These are phyloP conservation scores for Tachyglossus aculeatus DNA, from an alignment of 2,797 vertebrate species.

Conservation along the genomic window DNA sequence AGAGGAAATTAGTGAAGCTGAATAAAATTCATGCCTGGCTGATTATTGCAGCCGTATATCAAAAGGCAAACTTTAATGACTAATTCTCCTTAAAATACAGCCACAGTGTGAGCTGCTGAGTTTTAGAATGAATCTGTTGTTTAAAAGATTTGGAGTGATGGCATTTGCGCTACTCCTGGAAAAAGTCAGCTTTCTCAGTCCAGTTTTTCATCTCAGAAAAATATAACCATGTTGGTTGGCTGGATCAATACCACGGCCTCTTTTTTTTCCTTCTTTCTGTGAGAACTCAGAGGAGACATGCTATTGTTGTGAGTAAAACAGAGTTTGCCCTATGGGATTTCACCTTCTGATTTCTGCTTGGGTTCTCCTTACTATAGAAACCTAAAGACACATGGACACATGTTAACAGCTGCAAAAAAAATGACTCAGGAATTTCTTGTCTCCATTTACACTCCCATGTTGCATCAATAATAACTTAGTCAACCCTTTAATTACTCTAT, in stretches of 20 bases:
- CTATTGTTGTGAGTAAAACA: background rate
- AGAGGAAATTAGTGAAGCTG: background rate
- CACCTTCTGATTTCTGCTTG: background rate
- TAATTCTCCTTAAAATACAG: background rate
- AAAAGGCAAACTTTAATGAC: background rate
- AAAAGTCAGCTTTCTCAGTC: background rate
- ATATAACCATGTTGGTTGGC: background rate
- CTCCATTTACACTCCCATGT: background rate
- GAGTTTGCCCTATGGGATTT: background rate
- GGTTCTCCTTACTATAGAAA: background rate
- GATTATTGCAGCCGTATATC: background rate
- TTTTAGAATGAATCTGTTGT: background rate
- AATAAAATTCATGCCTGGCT: background rate
- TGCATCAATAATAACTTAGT: conserved; percentile 23
- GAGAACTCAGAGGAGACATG: background rate
- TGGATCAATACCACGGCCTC: background rate
- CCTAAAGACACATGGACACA: background rate
- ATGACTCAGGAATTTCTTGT: background rate
- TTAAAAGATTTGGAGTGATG: background rate
- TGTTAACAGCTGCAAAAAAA: background rate
- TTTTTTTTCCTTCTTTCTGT: conserved; percentile 8
- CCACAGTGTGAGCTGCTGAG: background rate
- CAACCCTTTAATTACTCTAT: conserved; percentile 29
- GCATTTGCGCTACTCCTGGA: background rate
- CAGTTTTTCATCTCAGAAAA: background rate